Base-by-base conservation (phyloP, 2,113 vertebrate species). In the Lipophrys pholis region DNA sequence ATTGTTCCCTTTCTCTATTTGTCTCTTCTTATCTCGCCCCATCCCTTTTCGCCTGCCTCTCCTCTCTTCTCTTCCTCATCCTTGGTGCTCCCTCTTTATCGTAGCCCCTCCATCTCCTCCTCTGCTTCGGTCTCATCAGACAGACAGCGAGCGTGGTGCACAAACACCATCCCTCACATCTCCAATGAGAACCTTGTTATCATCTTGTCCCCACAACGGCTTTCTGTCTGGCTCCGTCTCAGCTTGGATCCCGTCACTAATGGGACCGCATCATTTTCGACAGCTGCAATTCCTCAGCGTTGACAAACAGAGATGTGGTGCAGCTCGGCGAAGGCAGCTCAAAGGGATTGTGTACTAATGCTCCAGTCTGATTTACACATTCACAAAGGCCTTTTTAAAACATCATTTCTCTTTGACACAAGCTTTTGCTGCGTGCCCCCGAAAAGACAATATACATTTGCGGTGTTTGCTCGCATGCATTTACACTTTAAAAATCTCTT, bases 101-200 rank as follows among this genome's bases (percentile, higher is more conserved):
- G 74, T 72, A 83, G 67, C 83, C 77, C 69, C 57, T 62, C 77
- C 76, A 62, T 76, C 79, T 76, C 85, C 72, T 76, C 72, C 56
- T 60, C 10, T 61, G 57, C 54, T 65, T 51, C 2, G 8, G 63
- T 30, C 80, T 88, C 83, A 81, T 85, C 78, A 87, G 73, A 66
- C 87, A 45, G 83, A 87, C 64, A 79, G 50, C 16, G 56, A 54
- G 80, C 73, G 77, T 38, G 72, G 87, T 84, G 80, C 40, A 41
- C 79, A 15, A 81, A 87, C 77, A 84, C 64, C 87, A 86, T 90
- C 82, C 76, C 74, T 92, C 88, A 90, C 80, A 82, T 84, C 87
- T 87, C 82, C 85, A 85, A 86, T 87, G 84, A 91, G 87, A 73
- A 87, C 85, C 87, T 92, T 90, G 91, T 92, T 92, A 91, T 90